Base-by-base conservation (phyloP, 2,797 vertebrate species). In the Dallia pectoralis region DNA sequence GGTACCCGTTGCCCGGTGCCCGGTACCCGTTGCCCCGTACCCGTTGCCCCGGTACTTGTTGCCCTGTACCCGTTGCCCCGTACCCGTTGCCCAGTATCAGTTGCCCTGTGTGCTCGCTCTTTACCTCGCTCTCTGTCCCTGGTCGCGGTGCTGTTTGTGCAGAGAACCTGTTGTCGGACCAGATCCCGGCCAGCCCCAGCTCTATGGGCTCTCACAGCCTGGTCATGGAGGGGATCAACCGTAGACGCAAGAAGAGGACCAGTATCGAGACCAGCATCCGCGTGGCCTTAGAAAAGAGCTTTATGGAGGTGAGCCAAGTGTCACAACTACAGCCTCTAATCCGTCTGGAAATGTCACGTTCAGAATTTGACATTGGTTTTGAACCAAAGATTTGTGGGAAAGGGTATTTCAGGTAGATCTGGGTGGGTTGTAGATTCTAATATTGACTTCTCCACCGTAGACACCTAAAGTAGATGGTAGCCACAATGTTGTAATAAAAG, bases 251-350 rank as follows among this genome's bases (percentile, higher is more conserved):
- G 94, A 99, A 99, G 92, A 96, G 98, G 95, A 99, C 98, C 93
- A 99, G 98, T 95, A 99, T 99, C 85, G 98, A 99, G 96, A 99
- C 97, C 95, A 98, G 98, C 96, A 99, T 99, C 87, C 96, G 98
- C 93, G 97, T 98, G 95, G 98, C 97, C 97, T 99, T 99, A 98
- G 98, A 99, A 95, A 99, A 99, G 95, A 99, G 98, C 95, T 99
- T 99, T 95, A 91, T 97, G 94, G 98, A 98, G 96, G 98, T 99
- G 77, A 90, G 95, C 90, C 79, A 83, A 65, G 79, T 64, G 72
- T 83, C 71, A 19, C 51, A 48, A 8, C 40, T 44, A 2, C 40
- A 12, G 40, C 40, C 40, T 44, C 40, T 44, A 44, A 44, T 12
- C 40, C 40, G 11, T 12, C 2, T 12, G 40, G 40, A 44, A 44